phyloP scores from a whole-genome alignment of 2,113 vertebrate genomes.

The Oncorhynchus clarkii region DNA sequence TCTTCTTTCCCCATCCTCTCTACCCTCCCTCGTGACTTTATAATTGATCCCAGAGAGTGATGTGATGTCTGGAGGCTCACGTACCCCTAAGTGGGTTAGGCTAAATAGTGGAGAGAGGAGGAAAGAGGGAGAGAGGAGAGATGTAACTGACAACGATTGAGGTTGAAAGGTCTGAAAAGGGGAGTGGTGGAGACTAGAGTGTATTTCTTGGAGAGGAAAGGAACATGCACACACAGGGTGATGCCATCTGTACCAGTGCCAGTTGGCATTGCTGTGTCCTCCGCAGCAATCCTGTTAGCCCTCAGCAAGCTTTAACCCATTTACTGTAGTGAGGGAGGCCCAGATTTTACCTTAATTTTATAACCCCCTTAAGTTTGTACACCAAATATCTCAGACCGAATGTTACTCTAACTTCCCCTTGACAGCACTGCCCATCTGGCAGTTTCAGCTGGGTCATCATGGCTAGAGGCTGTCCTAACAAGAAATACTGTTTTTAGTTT shows the following conservation, averaged over 20 bases:
- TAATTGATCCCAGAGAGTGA: not conserved
- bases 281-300: not conserved
- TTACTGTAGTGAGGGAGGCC: not conserved
- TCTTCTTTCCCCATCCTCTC: not conserved
- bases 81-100: not conserved
- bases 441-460: not conserved
- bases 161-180: not conserved
- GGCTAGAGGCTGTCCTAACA: not conserved
- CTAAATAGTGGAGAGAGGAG: too few species aligned
- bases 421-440: not conserved
- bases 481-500: not conserved
- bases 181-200: not conserved
- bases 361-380: not conserved
- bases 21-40: not conserved
- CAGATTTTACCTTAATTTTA: not conserved
- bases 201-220: not conserved
- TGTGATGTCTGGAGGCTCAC: constrained; percentile 5
- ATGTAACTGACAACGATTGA: not conserved
- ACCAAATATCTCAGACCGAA: not conserved
- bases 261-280: not conserved
- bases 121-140: not conserved
- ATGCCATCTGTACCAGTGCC: not conserved
- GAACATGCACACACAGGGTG: not conserved
- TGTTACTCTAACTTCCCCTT: too few species aligned
- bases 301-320: not conserved